Evolutionary conservation across 2,888 invertebrate species (phyloP).

Genomic region (Oligia latruncula): DNA sequence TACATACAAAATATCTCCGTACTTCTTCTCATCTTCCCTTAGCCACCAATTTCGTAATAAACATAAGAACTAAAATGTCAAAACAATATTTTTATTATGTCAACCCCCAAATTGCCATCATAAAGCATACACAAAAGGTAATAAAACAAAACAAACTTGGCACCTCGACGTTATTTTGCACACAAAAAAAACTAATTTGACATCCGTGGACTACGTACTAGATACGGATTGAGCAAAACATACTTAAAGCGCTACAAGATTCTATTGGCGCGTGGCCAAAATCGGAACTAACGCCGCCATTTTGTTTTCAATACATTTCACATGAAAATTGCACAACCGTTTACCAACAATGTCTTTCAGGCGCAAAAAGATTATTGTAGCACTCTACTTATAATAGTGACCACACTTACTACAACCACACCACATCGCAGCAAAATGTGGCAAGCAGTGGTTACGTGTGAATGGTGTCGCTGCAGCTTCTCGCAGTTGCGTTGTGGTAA

Average conservation of each 20-base stretch:
- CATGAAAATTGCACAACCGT: not conserved
- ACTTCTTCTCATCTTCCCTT: constrained; percentile 9
- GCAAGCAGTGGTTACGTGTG: not conserved
- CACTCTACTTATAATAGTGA: not conserved
- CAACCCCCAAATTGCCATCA: constrained; percentile 34
- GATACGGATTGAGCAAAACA: constrained; percentile 29
- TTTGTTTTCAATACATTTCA: not conserved
- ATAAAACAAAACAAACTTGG: constrained; percentile 50
- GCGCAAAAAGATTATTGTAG: not conserved
- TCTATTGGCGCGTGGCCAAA: not conserved
- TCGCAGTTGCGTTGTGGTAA: not conserved
- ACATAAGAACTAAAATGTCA: constrained; percentile 28
- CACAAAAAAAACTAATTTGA: constrained; percentile 16
- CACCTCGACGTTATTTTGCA: constrained; percentile 53
- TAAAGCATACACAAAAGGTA: constrained; percentile 46
- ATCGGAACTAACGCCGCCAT: not conserved
- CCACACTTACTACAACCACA: not conserved
- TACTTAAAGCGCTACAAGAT: not conserved
- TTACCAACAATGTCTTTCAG: not conserved
- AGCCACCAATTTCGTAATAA: constrained; percentile 31
- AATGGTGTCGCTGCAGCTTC: not conserved
- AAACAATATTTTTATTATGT: constrained; percentile 38
- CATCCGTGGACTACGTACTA: constrained; percentile 41
- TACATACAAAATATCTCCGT: constrained; percentile 52
- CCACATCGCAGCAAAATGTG: not conserved